Evolutionary conservation across 2,888 invertebrate species (phyloP), one percentile per base, ranked within the genome.

Genomic region (Mimachlamys varia): DNA sequence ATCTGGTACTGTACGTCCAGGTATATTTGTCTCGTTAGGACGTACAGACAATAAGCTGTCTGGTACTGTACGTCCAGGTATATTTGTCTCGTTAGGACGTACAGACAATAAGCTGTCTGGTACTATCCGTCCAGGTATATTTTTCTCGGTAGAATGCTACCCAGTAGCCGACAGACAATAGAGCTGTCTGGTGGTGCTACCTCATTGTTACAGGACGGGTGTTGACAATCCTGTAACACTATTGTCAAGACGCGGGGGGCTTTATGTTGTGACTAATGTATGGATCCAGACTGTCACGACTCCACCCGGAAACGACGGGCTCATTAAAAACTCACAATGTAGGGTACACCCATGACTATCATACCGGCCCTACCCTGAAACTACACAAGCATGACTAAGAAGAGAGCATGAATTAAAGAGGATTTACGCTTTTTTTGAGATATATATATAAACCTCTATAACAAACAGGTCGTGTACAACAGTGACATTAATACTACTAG

Each of bases 381-480:
- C 33, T 22, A 76, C 76, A 27, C 76, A 76, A 33, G 76, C 76
- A 15, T 76, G 76, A 76, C 76, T 76, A 76, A 76, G n/a, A n/a
- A 27, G 2, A 76, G 33, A 27, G 19, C 33, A 33, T 76, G 76
- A 27, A 33, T 76, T 33, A 76, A 33, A 76, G 27, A 76, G 76
- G 27, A 76, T 76, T 76, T 76, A 27, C 33, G 27, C 27, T 27
- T 58, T 76, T 33, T 33, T 76, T n/a, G 0, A 7, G 0, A 33
- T 27, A 76, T 76, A 76, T 27, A 76, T 76, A 76, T 76, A 76
- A 33, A 76, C 76, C 58, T n/a, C 19, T 58, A 58, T 3, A 44
- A 44, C 44, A 44, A 44, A 44, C 44, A 44, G 44, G 44, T 7
- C 44, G 7, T 44, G 44, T 44, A 44, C 44, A 44, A 44, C 44